Evolutionary conservation across 2,888 invertebrate genomes (phyloP).

Genomic region (Drosophila pseudotalamancana): DNA sequence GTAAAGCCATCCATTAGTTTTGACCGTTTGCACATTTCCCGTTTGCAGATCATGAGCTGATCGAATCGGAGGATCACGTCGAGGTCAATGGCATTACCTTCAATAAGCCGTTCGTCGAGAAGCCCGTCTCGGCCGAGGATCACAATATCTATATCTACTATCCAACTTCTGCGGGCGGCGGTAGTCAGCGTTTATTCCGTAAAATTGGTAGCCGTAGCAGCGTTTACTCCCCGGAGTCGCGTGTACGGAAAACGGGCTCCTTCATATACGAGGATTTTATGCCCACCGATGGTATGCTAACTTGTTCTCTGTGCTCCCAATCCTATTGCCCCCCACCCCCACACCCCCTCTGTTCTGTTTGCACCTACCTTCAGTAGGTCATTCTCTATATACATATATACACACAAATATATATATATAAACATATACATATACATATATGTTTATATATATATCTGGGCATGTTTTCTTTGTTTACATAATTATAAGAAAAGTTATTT

Average conservation of each 20-base stretch:
- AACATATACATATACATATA: not conserved
- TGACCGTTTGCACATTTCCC: not conserved
- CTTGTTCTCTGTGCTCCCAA: constrained; percentile 41
- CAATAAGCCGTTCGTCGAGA: constrained; percentile 99
- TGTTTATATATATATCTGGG: not conserved
- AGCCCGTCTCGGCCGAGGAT: constrained; percentile 99
- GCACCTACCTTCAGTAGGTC: too few relatives aligned
- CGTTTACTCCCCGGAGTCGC: constrained; percentile 98
- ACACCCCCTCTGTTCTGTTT: constrained; percentile 15
- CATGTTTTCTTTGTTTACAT: too few relatives aligned
- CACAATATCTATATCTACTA: constrained; percentile 99
- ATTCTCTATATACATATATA: too few relatives aligned
- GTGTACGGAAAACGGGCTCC: constrained; percentile 98
- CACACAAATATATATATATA: constrained; percentile 12
- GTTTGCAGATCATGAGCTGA: constrained; percentile 92
- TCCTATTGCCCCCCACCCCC: not conserved
- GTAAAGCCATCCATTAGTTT: not conserved
- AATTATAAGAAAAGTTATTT: too few relatives aligned
- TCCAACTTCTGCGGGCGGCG: constrained; percentile 98
- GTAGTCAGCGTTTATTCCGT: constrained; percentile 98
- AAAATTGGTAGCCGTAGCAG: constrained; percentile 99
- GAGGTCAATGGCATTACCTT: constrained; percentile 98
- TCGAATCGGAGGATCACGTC: constrained; percentile 98
- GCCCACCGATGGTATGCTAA: constrained; percentile 96
- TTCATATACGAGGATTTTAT: constrained; percentile 99